Evolutionary conservation across 2,797 vertebrate genomes (phyloP).

Genomic region (Leptatherina wallacei): DNA sequence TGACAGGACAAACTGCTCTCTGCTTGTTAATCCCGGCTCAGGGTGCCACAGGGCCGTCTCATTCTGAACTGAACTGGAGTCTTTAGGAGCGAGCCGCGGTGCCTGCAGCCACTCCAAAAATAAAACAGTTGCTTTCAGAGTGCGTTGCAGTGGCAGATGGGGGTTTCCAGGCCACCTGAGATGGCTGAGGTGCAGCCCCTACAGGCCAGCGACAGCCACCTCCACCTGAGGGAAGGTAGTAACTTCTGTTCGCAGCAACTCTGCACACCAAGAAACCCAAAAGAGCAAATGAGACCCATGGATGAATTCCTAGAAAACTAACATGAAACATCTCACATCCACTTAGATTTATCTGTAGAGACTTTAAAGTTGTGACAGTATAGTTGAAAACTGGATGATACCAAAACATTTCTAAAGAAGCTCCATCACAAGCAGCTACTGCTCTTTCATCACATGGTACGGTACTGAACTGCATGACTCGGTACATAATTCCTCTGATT

Average conservation of each 20-base stretch:
- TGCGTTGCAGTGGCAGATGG: conserved; percentile 63
- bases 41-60: conserved; percentile 74
- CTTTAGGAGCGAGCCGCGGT: conserved; percentile 71
- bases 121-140: conserved; percentile 79
- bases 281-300: not conserved
- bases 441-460: not conserved
- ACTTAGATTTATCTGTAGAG: not conserved
- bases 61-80: conserved; percentile 76
- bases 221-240: conserved; percentile 53
- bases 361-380: not conserved
- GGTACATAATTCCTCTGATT: no score
- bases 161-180: conserved; percentile 81
- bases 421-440: not conserved
- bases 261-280: not conserved
- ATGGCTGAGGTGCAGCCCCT: conserved; percentile 66
- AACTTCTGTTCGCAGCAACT: not conserved
- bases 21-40: conserved; percentile 76
- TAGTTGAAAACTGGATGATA: not conserved
- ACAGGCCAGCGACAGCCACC: conserved; percentile 50
- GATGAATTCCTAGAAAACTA: not conserved
- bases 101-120: conserved; percentile 84
- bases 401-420: not conserved
- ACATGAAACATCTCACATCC: not conserved
- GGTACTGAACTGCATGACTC: not conserved
- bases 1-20: conserved; percentile 69